phyloP scores from a whole-genome alignment of 1,140 invertebrate genomes.

The Halictus rubicundus region DNA sequence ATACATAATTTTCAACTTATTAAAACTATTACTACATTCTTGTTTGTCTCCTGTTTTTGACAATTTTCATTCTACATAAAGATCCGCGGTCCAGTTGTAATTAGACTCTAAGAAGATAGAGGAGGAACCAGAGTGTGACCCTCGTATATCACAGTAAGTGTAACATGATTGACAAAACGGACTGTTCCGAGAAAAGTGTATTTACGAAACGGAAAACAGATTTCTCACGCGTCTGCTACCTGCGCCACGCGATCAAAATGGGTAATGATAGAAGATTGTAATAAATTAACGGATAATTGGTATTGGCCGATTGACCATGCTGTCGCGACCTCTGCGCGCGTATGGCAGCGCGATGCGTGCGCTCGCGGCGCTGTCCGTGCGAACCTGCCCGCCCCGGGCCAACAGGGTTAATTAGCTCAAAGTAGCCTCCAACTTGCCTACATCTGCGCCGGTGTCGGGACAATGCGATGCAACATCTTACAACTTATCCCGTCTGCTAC shows the following conservation, averaged over 20 bases:
- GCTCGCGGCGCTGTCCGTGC: slow-evolving; percentile 50
- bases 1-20: no score
- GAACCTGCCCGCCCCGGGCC: slow-evolving; percentile 66
- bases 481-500: no score
- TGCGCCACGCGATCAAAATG: slow-evolving; percentile 38
- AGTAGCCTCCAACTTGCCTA: slow-evolving; percentile 42
- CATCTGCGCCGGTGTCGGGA: slow-evolving; percentile 44
- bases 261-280: slow-evolving; percentile 68
- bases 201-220: not conserved
- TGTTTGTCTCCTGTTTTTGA: no score
- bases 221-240: slow-evolving; percentile 12
- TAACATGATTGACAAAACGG: no score
- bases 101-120: no score
- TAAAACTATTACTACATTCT: no score
- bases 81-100: no score
- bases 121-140: no score
- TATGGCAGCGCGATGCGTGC: slow-evolving; percentile 36
- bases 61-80: no score
- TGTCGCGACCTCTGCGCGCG: slow-evolving; percentile 61
- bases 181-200: no score
- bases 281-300: slow-evolving; percentile 75
- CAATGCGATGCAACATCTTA: slow-evolving; percentile 47
- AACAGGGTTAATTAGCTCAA: slow-evolving; percentile 72
- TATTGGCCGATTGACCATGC: slow-evolving; percentile 70
- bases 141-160: no score